Base-by-base conservation (phyloP, 1,140 invertebrate species). In the Ganaspis sp. region DNA sequence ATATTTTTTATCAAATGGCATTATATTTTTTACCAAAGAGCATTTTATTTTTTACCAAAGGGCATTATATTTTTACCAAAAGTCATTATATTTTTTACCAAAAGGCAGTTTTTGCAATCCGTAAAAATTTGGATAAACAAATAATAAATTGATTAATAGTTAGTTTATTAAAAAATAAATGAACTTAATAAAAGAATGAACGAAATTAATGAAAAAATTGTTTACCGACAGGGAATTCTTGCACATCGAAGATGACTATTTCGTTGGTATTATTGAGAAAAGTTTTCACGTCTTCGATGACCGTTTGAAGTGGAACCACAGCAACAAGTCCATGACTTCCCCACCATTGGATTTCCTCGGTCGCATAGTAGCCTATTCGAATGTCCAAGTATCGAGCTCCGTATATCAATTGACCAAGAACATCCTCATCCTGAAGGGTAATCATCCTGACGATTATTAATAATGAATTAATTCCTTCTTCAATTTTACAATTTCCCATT, bases 201-300 rank as follows among this genome's bases (percentile, higher is more conserved):
- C 9, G 79, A 70, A n/a, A 74, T 70, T 21, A 80, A 37, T 15
- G 81, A 70, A 29, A 29, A 21, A 12, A 42, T 74, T 17, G 54
- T 76, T 76, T 87, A 93, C 93, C 93, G 37, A 92, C 86, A 9
- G 93, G 93, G 86, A 94, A 94, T 80, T 92, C 92, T 76, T 94
- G 94, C 29, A 94, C 87, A 72, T 94, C 94, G 75, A 94, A 90
- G 19, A 94, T 93, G 3, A 94, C 88, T 76, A 94, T 93, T 86
- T 94, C 94, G 78, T 93, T 90, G n/a, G 93, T 93, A 76, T 92
- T 91, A 37, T 89, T 80, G 12, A 94, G 87, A 82, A 94, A 94
- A n/a, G 76, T 83, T 83, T 91, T 92, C 1, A 94, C 88, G 73
- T 93, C 91, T 19, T 92, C 84, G 0, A 94, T 83, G 0, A 93